These are phyloP conservation scores for Hemichromis elongatus DNA, from an alignment of 2,113 vertebrate genomes.

Conservation along the genomic window DNA sequence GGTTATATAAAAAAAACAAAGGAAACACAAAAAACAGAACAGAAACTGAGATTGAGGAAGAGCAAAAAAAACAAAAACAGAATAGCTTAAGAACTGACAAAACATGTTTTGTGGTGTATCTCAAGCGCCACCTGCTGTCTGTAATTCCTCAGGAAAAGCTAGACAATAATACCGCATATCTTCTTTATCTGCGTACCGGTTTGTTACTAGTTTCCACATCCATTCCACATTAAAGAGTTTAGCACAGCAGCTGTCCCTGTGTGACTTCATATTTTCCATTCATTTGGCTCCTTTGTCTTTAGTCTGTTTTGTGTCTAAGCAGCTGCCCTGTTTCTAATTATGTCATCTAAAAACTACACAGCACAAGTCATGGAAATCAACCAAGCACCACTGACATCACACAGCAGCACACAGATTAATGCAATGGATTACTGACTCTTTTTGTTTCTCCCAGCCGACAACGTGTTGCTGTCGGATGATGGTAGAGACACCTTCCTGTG, in stretches of 20 bases:
- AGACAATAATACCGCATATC: not conserved
- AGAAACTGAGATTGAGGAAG: not conserved
- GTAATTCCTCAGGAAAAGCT: not conserved
- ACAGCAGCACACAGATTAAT: not conserved
- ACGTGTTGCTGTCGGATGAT: constrained; percentile 87
- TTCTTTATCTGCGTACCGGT: not conserved
- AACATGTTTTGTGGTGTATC: not conserved
- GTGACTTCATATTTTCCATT: constrained; percentile 7
- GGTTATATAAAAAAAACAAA: not conserved
- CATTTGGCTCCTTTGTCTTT: not conserved
- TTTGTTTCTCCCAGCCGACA: constrained; percentile 81
- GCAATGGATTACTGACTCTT: not conserved
- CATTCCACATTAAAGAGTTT: constrained; percentile 23
- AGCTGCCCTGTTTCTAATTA: constrained; percentile 43
- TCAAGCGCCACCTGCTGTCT: constrained; percentile 65
- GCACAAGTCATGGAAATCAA: constrained; percentile 9
- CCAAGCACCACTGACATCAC: not conserved
- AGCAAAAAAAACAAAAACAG: not conserved
- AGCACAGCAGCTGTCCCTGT: constrained; percentile 14
- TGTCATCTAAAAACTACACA: constrained; percentile 2
- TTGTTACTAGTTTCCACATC: not conserved
- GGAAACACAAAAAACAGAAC: not conserved
- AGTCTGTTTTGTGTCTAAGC: not conserved
- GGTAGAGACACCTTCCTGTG: constrained; percentile 85
- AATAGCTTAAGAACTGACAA: not conserved